Evolutionary conservation across 2,113 vertebrate species (phyloP).

Genomic region (Ochotona princeps): DNA sequence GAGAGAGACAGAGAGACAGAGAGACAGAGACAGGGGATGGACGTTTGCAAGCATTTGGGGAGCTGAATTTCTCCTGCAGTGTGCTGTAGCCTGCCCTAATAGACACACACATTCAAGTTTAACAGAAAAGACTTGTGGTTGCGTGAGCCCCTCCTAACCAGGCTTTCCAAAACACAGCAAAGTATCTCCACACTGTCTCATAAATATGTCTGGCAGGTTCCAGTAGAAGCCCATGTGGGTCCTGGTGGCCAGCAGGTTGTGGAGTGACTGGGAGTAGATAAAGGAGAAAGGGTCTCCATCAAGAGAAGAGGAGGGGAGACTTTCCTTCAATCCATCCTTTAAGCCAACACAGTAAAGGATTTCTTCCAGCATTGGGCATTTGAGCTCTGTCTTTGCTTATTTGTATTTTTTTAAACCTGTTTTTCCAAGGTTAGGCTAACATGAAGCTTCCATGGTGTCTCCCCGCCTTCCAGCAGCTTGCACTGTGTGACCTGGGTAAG

Average conservation of each 20-base stretch:
- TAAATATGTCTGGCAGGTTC: not conserved
- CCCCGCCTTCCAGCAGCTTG: not conserved
- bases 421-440: conserved; percentile 19
- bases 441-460: not conserved
- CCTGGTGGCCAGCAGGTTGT: not conserved
- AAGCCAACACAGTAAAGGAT: not conserved
- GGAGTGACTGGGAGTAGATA: not conserved
- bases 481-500: not conserved
- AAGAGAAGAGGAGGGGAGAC: not conserved
- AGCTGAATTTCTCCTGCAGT: too few relatives aligned
- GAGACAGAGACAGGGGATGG: too few relatives aligned
- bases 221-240: not conserved
- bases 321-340: not conserved
- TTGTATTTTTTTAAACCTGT: not conserved
- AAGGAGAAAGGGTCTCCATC: not conserved
- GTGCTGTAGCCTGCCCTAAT: not conserved
- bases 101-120: not conserved
- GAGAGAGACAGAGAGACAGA: too few relatives aligned
- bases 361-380: not conserved
- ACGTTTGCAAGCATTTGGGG: too few relatives aligned
- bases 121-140: not conserved
- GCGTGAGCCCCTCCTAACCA: not conserved
- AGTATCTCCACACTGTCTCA: not conserved
- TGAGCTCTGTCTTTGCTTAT: not conserved
- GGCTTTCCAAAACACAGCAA: not conserved